These are phyloP conservation scores for Agelastica alni DNA, from an alignment of 2,888 invertebrate species.

Conservation along the genomic window DNA sequence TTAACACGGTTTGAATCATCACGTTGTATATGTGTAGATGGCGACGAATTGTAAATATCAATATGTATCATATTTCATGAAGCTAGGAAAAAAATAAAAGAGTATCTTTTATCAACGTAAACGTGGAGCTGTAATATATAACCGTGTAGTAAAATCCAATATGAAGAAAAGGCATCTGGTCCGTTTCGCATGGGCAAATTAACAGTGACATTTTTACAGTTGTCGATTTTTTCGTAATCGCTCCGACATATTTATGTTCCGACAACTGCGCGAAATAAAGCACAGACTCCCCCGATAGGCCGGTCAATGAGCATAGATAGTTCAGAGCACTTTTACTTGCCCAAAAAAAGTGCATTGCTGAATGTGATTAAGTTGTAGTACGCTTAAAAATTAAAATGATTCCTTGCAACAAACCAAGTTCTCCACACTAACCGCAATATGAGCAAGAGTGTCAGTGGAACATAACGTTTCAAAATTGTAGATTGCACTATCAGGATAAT, in stretches of 20 bases:
- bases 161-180: slow-evolving; percentile 52
- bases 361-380: too few species aligned
- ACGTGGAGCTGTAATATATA: slow-evolving; percentile 32
- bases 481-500: too few species aligned
- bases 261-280: slow-evolving; percentile 53
- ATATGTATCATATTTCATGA: slow-evolving; percentile 5
- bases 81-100: neutral
- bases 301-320: neutral
- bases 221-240: slow-evolving; percentile 52
- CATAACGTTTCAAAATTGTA: too few species aligned
- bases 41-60: neutral
- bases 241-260: slow-evolving; percentile 55
- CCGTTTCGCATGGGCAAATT: slow-evolving; percentile 54
- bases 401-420: too few species aligned
- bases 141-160: slow-evolving; percentile 46
- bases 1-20: too few species aligned
- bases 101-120: slow-evolving; percentile 8
- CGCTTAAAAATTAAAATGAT: too few species aligned
- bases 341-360: too few species aligned
- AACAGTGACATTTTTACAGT: slow-evolving; percentile 55
- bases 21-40: too few species aligned
- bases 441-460: too few species aligned
- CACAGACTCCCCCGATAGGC: slow-evolving; percentile 28
- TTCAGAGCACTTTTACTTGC: too few species aligned
- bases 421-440: too few species aligned